Evolutionary conservation across 2,113 vertebrate genomes (phyloP), one percentile per base, ranked within the genome.

Genomic region (Pollimyrus isidori): DNA sequence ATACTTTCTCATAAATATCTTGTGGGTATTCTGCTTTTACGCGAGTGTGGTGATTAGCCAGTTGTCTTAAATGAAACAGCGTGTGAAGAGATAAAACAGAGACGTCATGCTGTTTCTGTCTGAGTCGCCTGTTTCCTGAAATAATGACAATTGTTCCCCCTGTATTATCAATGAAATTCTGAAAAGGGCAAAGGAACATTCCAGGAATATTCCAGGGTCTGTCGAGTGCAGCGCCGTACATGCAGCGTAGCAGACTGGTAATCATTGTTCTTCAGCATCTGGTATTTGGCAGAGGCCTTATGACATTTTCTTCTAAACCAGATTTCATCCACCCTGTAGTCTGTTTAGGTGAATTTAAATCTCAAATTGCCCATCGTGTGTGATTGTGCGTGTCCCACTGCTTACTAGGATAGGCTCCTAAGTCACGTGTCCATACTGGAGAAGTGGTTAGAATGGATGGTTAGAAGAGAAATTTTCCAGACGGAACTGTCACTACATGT

Each of bases 121-220:
- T 83, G 30, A 23, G 69, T 82, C 10, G 26, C 35, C 30, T 56
- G 69, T 21, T 88, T 39, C 35, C 21, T 56, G 30, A 45, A 89
- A 82, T 83, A 53, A 82, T 45, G 19, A 89, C 49, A 82, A 49
- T 49, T 53, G 9, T 80, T 58, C 17, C 26, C n/a, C 26, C 26
- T 19, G 26, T 89, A 62, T 69, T 87, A 86, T 86, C 26, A 35
- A 42, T 86, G 83, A 30, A 85, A 49, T 69, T 58, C 89, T 42
- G n/a, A 19, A 69, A 42, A 89, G 53, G 23, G 26, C 83, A 86
- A 9, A 69, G 53, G 7, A 88, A 50, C 65, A 46, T 45, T 49
- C 45, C 42, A 49, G 48, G 84, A 73, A 89, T 89, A 56, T 89
- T 48, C 58, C 26, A 35, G 17, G 88, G 80, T 85, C 88, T 65